phyloP scores from a whole-genome alignment of 2,888 invertebrate species.

The Omphaloscelis lunosa region DNA sequence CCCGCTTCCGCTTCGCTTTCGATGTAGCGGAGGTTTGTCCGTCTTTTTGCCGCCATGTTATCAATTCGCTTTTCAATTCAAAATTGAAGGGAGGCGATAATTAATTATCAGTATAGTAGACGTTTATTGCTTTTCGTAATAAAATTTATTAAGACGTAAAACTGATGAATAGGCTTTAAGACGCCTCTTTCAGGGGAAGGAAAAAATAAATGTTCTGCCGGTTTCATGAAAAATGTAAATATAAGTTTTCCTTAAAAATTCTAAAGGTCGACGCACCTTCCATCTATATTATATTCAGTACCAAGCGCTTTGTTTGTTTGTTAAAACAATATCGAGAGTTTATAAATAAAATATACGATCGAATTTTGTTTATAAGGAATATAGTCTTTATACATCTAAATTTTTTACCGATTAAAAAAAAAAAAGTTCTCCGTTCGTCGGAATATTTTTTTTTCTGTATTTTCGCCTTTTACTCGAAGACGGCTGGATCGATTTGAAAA shows the following conservation, averaged over 20 bases:
- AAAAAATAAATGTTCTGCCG: not conserved
- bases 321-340: not conserved
- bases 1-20: constrained; percentile 12
- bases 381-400: too few relatives aligned
- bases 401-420: too few relatives aligned
- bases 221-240: not conserved
- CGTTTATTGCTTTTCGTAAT: constrained; percentile 50
- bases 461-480: too few relatives aligned
- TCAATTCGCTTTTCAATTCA: constrained; percentile 33
- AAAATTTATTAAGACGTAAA: constrained; percentile 41
- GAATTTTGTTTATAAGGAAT: too few relatives aligned
- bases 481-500: too few relatives aligned
- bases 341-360: not conserved
- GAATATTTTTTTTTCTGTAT: too few relatives aligned
- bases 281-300: not conserved
- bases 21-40: not conserved
- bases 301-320: not conserved
- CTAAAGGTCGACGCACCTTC: not conserved
- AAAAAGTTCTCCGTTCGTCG: too few relatives aligned
- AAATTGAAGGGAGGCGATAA: constrained; percentile 39
- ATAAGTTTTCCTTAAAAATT: too few relatives aligned
- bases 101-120: constrained; percentile 45
- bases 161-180: constrained; percentile 39
- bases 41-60: constrained; percentile 12
- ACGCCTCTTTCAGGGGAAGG: not conserved